Conservation (phyloP, 2,113 vertebrate genomes). For the Odontesthes bonariensis region DNA sequence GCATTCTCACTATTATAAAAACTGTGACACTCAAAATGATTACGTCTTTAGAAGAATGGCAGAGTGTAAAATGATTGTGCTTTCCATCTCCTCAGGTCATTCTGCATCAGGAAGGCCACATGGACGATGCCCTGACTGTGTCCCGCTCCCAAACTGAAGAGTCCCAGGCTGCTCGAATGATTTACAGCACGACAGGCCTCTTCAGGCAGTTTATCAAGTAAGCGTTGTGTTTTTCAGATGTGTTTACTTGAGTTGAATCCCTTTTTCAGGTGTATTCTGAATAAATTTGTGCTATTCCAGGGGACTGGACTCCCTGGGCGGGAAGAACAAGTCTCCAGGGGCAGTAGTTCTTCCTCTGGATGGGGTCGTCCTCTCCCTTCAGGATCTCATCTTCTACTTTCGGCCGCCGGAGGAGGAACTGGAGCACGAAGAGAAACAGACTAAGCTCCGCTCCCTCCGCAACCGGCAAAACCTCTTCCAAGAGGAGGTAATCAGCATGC, state of each 20-base stretch:
- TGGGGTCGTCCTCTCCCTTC: constrained; percentile 89
- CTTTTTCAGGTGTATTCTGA: neutral
- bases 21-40: too few relatives aligned
- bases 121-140: constrained; percentile 91
- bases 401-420: constrained; percentile 90
- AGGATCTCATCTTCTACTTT: constrained; percentile 94
- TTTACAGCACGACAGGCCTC: constrained; percentile 89
- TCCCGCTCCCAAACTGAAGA: constrained; percentile 92
- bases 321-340: constrained; percentile 84
- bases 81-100: constrained; percentile 83
- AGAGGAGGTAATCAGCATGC: constrained; percentile 85
- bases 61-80: neutral
- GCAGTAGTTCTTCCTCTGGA: constrained; percentile 86
- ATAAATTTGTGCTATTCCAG: constrained; percentile 62
- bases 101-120: constrained; percentile 94
- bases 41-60: neutral
- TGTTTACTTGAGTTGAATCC: too few relatives aligned
- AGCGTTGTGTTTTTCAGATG: constrained; percentile 14
- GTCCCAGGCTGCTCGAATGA: constrained; percentile 94
- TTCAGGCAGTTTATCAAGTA: constrained; percentile 94
- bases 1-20: too few relatives aligned
- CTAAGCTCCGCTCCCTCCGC: constrained; percentile 90
- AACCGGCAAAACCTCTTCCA: constrained; percentile 95
- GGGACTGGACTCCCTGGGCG: constrained; percentile 88
- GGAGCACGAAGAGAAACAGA: constrained; percentile 94